Evolutionary conservation across 37 sponge, comb jelly and placozoan species (phyloP).

Genomic region (Eunapius fragilis): DNA sequence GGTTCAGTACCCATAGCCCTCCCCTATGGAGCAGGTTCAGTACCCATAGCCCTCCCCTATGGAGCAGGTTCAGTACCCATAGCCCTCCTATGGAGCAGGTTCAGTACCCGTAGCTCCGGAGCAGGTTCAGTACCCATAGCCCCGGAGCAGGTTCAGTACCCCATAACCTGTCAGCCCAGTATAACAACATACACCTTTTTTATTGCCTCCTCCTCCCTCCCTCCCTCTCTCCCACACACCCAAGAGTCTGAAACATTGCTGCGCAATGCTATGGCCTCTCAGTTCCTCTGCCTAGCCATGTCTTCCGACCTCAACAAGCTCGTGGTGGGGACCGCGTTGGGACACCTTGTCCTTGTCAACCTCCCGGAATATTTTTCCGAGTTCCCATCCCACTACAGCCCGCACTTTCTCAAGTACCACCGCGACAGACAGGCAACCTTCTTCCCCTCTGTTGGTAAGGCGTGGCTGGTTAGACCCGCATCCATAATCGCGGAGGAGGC

Average conservation of each 20-base stretch:
- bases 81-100: too few relatives aligned
- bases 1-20: too few relatives aligned
- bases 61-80: too few relatives aligned
- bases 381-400: slow-evolving; percentile 48
- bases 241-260: slow-evolving; percentile 46
- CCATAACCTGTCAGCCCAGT: too few relatives aligned
- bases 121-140: too few relatives aligned
- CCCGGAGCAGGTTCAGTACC: too few relatives aligned
- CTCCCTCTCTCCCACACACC: background rate
- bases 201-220: background rate
- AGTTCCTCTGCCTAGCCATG: slow-evolving; percentile 8
- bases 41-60: too few relatives aligned
- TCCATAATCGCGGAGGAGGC: slow-evolving; percentile 36
- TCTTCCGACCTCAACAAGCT: slow-evolving; percentile 44
- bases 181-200: too few relatives aligned
- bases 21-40: too few relatives aligned
- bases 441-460: background rate
- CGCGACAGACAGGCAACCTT: background rate
- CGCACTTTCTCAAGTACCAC: slow-evolving; percentile 1
- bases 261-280: background rate
- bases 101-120: too few relatives aligned
- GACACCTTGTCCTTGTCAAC: slow-evolving; percentile 43
- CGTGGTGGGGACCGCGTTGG: slow-evolving; percentile 17
- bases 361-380: slow-evolving; percentile 49
- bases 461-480: background rate